These are phyloP conservation scores for Sorex maritimensis DNA, from an alignment of 2,797 vertebrate genomes.

Conservation along the genomic window DNA sequence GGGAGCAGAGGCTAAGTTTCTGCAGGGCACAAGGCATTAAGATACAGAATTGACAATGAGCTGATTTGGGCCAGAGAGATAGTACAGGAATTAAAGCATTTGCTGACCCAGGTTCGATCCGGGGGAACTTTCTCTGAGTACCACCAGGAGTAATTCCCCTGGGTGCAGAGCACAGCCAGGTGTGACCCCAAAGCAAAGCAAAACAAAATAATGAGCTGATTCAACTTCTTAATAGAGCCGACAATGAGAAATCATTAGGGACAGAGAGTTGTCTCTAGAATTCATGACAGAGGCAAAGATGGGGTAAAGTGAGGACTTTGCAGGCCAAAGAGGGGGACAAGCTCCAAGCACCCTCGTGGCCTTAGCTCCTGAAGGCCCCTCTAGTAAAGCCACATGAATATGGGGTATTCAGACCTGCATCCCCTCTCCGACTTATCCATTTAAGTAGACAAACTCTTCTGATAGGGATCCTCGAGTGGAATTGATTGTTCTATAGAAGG, in stretches of 20 bases:
- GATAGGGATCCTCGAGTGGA: neutral
- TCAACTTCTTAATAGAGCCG: neutral
- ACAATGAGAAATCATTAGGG: neutral
- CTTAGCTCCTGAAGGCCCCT: neutral
- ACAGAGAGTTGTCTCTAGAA: neutral
- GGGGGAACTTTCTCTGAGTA: neutral
- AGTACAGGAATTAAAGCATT: neutral
- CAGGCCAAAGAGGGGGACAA: neutral
- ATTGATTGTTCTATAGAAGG: neutral
- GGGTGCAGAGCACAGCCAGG: neutral
- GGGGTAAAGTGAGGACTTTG: no score
- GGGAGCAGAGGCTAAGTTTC: neutral
- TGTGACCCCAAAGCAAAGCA: neutral
- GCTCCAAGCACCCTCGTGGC: fast-evolving
- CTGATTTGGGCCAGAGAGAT: neutral
- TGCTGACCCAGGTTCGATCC: neutral
- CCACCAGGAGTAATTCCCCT: neutral
- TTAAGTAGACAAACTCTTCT: neutral
- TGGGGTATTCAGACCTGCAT: neutral
- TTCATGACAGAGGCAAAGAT: neutral
- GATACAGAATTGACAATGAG: neutral
- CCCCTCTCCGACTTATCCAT: neutral
- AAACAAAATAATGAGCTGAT: neutral
- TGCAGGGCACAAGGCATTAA: no score
- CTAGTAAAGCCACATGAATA: neutral